phyloP scores from a whole-genome alignment of 2,888 invertebrate species.

The Epistrophe grossulariae region DNA sequence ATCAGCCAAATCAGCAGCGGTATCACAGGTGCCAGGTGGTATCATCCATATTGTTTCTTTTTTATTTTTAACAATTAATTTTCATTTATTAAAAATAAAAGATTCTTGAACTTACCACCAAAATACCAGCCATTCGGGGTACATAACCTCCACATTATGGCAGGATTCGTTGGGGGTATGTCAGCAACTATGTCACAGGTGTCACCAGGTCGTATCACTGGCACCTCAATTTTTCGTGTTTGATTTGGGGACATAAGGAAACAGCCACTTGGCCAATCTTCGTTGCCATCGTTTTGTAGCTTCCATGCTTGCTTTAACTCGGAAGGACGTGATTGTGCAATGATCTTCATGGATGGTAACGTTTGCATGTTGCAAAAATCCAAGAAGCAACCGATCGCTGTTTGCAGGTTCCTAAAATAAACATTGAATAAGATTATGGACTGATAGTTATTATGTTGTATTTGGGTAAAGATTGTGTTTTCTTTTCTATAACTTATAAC shows the following conservation, averaged over 20 bases:
- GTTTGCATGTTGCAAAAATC: slow-evolving; percentile 91
- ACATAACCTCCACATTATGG: slow-evolving; percentile 95
- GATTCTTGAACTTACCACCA: slow-evolving; percentile 88
- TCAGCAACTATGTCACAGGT: slow-evolving; percentile 90
- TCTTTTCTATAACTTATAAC: too few relatives aligned
- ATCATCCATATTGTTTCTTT: slow-evolving; percentile 84
- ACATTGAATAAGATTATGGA: neutral
- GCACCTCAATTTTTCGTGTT: slow-evolving; percentile 83
- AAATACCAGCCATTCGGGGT: slow-evolving; percentile 95
- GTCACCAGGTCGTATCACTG: slow-evolving; percentile 90
- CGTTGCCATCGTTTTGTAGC: slow-evolving; percentile 93
- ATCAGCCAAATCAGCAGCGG: slow-evolving; percentile 82
- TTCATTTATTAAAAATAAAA: slow-evolving; percentile 4
- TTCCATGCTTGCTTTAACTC: slow-evolving; percentile 90
- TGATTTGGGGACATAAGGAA: slow-evolving; percentile 88
- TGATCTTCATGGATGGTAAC: slow-evolving; percentile 90
- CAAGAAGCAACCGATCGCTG: slow-evolving; percentile 97
- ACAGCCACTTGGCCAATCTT: slow-evolving; percentile 94
- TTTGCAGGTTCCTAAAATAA: slow-evolving; percentile 95
- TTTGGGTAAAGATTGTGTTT: neutral
- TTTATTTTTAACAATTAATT: neutral
- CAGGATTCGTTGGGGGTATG: slow-evolving; percentile 89
- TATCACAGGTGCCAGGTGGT: slow-evolving; percentile 81
- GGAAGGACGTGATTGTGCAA: slow-evolving; percentile 83
- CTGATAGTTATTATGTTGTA: neutral